Evolutionary conservation across 2,888 invertebrate species (phyloP).

Genomic region (Notodonta dromedarius): DNA sequence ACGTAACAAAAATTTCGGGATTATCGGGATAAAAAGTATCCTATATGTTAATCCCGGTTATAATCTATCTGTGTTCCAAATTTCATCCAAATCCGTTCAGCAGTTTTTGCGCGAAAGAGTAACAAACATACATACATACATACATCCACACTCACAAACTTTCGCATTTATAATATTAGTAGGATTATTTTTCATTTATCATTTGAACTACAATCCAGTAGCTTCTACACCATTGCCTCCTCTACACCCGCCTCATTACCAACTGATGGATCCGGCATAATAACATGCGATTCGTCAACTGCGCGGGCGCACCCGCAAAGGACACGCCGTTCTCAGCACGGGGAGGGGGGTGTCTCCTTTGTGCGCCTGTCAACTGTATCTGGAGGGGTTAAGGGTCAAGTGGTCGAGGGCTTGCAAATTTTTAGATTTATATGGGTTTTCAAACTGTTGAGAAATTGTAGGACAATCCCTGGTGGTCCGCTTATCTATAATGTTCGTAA

Average conservation of each 20-base stretch:
- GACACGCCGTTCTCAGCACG: conserved; percentile 74
- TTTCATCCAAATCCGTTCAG: too few species aligned
- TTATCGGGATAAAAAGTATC: too few species aligned
- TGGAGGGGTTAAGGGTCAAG: conserved; percentile 41
- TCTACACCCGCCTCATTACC: conserved; percentile 62
- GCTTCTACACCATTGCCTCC: conserved; percentile 22
- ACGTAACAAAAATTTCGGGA: too few species aligned
- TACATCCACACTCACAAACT: too few species aligned
- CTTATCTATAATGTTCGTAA: neutral
- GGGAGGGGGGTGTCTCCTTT: conserved; percentile 46
- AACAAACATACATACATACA: too few species aligned
- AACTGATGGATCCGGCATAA: conserved; percentile 64
- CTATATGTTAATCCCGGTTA: too few species aligned
- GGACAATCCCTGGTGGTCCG: neutral
- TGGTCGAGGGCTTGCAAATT: conserved; percentile 11
- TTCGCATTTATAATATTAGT: too few species aligned
- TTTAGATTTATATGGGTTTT: conserved; percentile 2
- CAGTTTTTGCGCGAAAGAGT: too few species aligned
- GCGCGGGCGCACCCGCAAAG: conserved; percentile 58
- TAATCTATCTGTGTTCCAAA: too few species aligned
- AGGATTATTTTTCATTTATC: too few species aligned
- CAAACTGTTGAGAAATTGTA: neutral
- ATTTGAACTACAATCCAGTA: neutral
- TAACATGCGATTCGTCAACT: conserved; percentile 74
- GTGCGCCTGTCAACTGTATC: conserved; percentile 50